These are phyloP conservation scores for Pseudomyrmex gracilis DNA, from an alignment of 1,140 invertebrate species.

Conservation along the genomic window DNA sequence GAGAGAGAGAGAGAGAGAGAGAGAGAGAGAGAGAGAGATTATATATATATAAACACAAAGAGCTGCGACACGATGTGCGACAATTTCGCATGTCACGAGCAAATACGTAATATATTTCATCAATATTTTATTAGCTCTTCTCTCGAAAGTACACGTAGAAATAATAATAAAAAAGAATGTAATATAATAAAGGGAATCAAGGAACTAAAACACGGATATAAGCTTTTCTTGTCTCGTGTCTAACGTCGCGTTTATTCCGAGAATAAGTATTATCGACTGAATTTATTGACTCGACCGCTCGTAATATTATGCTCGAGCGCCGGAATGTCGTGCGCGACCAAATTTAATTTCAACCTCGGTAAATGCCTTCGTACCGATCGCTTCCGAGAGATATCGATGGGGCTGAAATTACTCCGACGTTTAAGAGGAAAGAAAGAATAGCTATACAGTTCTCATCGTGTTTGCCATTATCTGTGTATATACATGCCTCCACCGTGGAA, in stretches of 20 bases:
- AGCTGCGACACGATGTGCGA: not conserved
- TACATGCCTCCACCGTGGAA: slow-evolving; percentile 38
- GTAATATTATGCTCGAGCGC: slow-evolving; percentile 44
- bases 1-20: too few relatives aligned
- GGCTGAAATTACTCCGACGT: slow-evolving; percentile 66
- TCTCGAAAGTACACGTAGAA: not conserved
- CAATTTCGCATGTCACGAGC: not conserved
- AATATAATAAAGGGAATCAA: not conserved
- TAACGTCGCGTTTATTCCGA: not conserved
- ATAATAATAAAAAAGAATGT: too few relatives aligned
- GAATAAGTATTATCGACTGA: slow-evolving; percentile 22
- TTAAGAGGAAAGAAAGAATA: slow-evolving; percentile 57
- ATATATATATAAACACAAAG: not conserved
- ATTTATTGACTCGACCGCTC: slow-evolving; percentile 41
- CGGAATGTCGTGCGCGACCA: slow-evolving; percentile 30
- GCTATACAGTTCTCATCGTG: slow-evolving; percentile 4
- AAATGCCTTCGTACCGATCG: slow-evolving; percentile 41
- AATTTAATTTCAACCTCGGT: slow-evolving; percentile 66
- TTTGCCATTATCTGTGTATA: slow-evolving; percentile 40
- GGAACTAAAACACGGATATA: not conserved
- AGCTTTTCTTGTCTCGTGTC: not conserved
- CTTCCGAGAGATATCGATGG: slow-evolving; percentile 25
- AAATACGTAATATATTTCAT: not conserved
- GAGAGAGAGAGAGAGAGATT: too few relatives aligned
- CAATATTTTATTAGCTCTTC: slow-evolving; percentile 20